phyloP scores from a whole-genome alignment of 2,797 vertebrate genomes.

The Gambusia yucatana region DNA sequence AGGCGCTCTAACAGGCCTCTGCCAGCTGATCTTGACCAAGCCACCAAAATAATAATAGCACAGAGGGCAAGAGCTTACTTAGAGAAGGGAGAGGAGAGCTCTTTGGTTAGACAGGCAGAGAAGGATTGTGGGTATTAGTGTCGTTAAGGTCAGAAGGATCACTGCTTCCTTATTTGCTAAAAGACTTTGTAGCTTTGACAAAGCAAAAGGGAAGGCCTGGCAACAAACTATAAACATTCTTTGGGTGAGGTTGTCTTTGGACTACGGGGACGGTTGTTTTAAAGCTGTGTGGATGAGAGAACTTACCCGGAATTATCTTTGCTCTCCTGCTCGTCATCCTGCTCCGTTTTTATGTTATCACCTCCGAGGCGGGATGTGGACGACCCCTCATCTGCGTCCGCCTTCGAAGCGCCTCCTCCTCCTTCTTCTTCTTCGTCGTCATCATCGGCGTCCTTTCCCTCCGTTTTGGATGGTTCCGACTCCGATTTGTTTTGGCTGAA shows the following conservation, averaged over 20 bases:
- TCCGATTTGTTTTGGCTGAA: conserved; percentile 60
- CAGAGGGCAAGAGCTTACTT: conserved; percentile 59
- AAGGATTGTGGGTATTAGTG: conserved; percentile 67
- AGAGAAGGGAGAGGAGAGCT: conserved; percentile 40
- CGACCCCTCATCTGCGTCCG: conserved; percentile 68
- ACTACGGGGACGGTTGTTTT: conserved; percentile 21
- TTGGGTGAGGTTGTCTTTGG: conserved; percentile 34
- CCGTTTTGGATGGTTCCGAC: conserved; percentile 33
- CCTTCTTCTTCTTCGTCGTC: conserved; percentile 13
- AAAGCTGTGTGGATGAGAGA: conserved; percentile 42
- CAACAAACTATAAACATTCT: conserved; percentile 1
- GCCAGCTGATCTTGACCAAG: conserved; percentile 68
- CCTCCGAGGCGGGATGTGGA: conserved; percentile 52
- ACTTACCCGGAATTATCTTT: conserved; percentile 84
- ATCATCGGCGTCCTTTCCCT: conserved; percentile 52
- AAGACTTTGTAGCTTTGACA: conserved; percentile 40
- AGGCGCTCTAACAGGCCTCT: conserved; percentile 61
- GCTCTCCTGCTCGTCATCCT: conserved; percentile 71
- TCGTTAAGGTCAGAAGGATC: conserved; percentile 48
- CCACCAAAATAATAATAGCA: conserved; percentile 69
- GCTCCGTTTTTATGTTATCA: conserved; percentile 66
- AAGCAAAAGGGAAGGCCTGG: conserved; percentile 32
- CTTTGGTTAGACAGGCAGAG: conserved; percentile 63
- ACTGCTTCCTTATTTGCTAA: conserved; percentile 45
- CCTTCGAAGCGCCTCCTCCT: conserved; percentile 44